Evolutionary conservation across 2,797 vertebrate genomes (phyloP).

Genomic region (Alouatta caraya): DNA sequence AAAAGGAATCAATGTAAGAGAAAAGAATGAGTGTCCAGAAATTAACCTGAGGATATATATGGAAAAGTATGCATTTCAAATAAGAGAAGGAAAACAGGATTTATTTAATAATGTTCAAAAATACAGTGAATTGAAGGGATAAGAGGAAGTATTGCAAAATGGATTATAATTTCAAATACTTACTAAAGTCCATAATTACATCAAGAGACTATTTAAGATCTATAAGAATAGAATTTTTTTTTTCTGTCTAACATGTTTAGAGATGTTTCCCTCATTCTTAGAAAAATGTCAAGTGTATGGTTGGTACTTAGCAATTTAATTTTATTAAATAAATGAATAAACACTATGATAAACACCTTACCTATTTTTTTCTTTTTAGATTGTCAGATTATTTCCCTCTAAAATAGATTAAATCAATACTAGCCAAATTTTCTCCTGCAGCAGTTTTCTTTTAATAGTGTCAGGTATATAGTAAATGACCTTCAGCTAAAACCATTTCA

Average conservation of each 20-base stretch:
- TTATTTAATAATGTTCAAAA: not conserved
- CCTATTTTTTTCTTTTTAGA: not conserved
- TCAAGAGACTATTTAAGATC: not conserved
- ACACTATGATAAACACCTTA: not conserved
- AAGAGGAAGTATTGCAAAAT: not conserved
- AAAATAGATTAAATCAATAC: not conserved
- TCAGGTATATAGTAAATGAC: not conserved
- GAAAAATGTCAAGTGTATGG: not conserved
- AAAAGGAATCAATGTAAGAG: not conserved
- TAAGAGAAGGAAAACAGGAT: not conserved
- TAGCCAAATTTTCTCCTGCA: not conserved
- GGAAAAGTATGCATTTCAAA: not conserved
- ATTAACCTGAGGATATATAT: not conserved
- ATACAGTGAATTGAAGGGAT: not conserved
- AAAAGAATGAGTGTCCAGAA: not conserved
- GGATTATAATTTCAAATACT: not conserved
- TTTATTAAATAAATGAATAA: not conserved
- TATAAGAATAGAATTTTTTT: not conserved
- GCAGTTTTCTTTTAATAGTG: not conserved
- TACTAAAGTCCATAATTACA: not conserved
- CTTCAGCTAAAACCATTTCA: not conserved
- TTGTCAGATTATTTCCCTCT: not conserved
- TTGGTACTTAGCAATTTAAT: not conserved
- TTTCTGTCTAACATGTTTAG: not conserved
- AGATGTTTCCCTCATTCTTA: not conserved